Evolutionary conservation across 1,140 invertebrate genomes (phyloP), one percentile per base, ranked within the genome.

Genomic region (Rhyzopertha dominica): DNA sequence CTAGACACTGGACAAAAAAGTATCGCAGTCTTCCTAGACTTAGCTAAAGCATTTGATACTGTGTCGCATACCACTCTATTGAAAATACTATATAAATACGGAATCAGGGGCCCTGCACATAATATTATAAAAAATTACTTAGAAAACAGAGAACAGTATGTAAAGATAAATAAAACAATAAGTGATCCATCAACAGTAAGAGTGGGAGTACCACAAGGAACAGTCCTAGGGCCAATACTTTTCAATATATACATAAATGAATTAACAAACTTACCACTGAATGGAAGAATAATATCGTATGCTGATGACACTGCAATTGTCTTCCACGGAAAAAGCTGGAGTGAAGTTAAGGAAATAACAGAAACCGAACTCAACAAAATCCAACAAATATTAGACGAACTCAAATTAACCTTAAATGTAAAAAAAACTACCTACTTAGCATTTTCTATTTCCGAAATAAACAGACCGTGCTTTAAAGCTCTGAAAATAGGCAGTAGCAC

Each of bases 81-180:
- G 4, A 14, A 41, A 13, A 51, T 46, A 25, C 32, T 62, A 12
- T 26, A 56, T 12, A 43, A 39, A 8, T 23, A 47, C 3, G 55
- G 53, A 10, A 41, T 54, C 14, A 44, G 53, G 12, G 55, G 45
- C 13, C 26, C 39, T n/a, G 18, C 44, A 13, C 22, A 29, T n/a
- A 3, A 28, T n/a, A 13, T 47, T 4, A 40, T 47, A 4, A 23
- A 41, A 19, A 25, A 18, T n/a, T 40, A 16, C 12, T 31, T 30
- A 41, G n/a, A n/a, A n/a, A n/a, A n/a, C n/a, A n/a, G n/a, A n/a
- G n/a, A n/a, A n/a, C n/a, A n/a, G n/a, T n/a, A n/a, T n/a, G n/a
- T n/a, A n/a, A n/a, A n/a, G n/a, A n/a, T n/a, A n/a, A n/a, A n/a
- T n/a, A n/a, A n/a, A n/a, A n/a, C n/a, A n/a, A n/a, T 12, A 1